These are phyloP conservation scores for Tinamus major DNA, from an alignment of 2,797 vertebrate species.

Conservation along the genomic window DNA sequence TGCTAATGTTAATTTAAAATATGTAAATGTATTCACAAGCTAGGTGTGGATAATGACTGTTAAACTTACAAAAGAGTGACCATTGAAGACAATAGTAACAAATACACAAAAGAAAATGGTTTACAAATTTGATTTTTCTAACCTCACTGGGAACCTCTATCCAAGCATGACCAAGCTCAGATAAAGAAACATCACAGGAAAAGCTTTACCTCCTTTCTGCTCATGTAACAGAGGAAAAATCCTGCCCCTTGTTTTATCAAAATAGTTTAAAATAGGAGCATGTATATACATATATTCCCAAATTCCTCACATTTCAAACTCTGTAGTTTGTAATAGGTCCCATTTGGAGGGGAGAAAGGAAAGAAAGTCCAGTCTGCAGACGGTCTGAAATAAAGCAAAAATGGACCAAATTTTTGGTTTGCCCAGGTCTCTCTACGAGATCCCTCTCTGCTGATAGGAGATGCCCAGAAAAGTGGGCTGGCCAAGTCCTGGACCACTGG, in stretches of 20 bases:
- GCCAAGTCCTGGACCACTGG: not conserved
- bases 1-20: conserved; percentile 24
- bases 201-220: not conserved
- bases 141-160: conserved; percentile 20
- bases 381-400: not conserved
- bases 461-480: not conserved
- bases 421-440: not conserved
- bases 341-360: not conserved
- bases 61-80: not conserved
- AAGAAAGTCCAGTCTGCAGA: not conserved
- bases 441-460: not conserved
- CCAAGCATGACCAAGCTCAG: not conserved
- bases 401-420: not conserved
- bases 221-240: not conserved
- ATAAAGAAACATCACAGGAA: not conserved
- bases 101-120: not conserved
- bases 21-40: conserved; percentile 31
- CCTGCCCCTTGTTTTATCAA: not conserved
- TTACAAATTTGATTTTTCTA: not conserved
- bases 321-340: not conserved
- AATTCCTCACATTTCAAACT: not conserved
- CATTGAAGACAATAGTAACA: not conserved
- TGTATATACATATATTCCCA: not conserved
- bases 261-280: not conserved
- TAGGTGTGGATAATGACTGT: not conserved